phyloP scores from a whole-genome alignment of 2,797 vertebrate species.

The Melanotaenia pygmaea region DNA sequence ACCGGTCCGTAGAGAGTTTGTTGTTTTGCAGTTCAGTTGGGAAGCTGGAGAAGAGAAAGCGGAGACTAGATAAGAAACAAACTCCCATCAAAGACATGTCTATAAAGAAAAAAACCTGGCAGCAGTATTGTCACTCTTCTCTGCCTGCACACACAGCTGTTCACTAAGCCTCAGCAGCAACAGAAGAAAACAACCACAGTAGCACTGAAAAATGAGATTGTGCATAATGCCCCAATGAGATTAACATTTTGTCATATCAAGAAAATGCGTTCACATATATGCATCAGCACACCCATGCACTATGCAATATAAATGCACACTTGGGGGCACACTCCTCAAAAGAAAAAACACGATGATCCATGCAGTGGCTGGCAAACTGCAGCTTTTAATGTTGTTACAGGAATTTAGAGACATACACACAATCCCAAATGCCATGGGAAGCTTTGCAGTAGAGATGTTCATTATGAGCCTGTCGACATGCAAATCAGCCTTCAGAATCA shows the following conservation, averaged over 20 bases:
- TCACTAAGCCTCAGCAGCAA: constrained; percentile 25
- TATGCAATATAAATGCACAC: constrained; percentile 26
- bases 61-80: constrained; percentile 43
- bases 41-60: constrained; percentile 25
- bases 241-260: constrained; percentile 54
- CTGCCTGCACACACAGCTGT: constrained; percentile 39
- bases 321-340: constrained; percentile 6
- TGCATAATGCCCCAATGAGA: constrained; percentile 50
- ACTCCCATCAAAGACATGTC: constrained; percentile 36
- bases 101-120: constrained; percentile 29
- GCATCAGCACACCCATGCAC: constrained; percentile 13
- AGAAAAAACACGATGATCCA: constrained; percentile 37
- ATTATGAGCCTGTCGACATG: constrained; percentile 49
- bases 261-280: constrained; percentile 25
- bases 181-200: constrained; percentile 31
- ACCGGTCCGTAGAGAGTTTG: constrained; percentile 24
- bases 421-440: constrained; percentile 33
- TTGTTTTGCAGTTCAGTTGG: constrained; percentile 35
- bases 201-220: constrained; percentile 51
- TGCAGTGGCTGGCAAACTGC: constrained; percentile 27
- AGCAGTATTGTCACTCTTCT: constrained; percentile 31
- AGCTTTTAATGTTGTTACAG: constrained; percentile 59
- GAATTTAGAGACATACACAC: constrained; percentile 39
- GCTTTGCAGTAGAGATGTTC: constrained; percentile 45
- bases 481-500: constrained; percentile 45